Evolutionary conservation across 2,113 vertebrate species (phyloP), one percentile per base, ranked within the genome.

Genomic region (Megalops atlanticus): DNA sequence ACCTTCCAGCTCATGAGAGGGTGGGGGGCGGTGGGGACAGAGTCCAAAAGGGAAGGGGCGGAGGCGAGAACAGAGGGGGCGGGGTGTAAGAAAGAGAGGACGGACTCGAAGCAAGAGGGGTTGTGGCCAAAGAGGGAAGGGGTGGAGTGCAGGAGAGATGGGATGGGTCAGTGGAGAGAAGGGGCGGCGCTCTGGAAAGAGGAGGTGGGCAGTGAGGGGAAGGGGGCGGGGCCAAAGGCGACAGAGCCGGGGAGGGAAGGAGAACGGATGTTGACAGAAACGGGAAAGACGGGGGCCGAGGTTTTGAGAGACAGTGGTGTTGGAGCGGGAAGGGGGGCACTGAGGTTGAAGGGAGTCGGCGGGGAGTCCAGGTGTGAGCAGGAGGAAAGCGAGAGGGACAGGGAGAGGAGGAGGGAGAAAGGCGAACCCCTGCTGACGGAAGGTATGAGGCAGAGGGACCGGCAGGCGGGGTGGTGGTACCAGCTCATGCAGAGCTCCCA

Each of bases 401-500:
- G 7, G 83, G 83, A 82, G 77, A 71, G 88, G 78, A 0, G 89
- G 76, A 58, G 7, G 83, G 83, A 82, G 77, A 84, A 86, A 70
- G 72, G 77, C 76, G n/a, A 49, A 83, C 80, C 38, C 33, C 87
- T 91, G 0, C 86, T 89, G 0, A 40, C 90, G 81, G 93, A 90
- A 27, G 78, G 83, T 24, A 88, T 72, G 40, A 87, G 49, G 78
- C 47, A 87, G 85, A 93, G 87, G 83, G 95, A 88, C 83, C 91
- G 93, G 52, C 96, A 99, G 89, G 94, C 96, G 0, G 96, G 97
- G 24, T 99, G 98, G 98, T 99, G 98, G 98, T 97, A 96, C 90
- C 98, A 99, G 91, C 96, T 99, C 54, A 99, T 98, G 98, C 97
- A 98, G 91, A 98, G 96, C 85, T 99, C 98, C 52, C 98, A 99